Base-by-base conservation (phyloP, 2,113 vertebrate genomes). In the Bubalus kerabau region DNA sequence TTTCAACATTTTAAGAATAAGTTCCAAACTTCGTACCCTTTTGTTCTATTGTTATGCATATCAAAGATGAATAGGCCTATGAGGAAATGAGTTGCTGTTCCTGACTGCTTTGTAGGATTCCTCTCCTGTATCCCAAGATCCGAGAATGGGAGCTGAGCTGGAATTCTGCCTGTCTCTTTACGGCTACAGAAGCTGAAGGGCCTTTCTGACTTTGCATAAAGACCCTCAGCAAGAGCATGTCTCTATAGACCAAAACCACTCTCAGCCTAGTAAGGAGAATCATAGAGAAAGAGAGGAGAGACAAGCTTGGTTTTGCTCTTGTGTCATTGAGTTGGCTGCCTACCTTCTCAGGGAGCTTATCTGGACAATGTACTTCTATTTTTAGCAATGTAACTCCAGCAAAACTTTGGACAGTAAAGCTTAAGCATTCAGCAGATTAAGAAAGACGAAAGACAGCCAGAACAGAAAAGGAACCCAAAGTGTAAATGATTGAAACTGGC, bases 401-500 rank as follows among this genome's bases (percentile, higher is more conserved):
- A 64, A 87, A 93, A 90, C n/a, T 82, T 28, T 56, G 71, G 19
- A 85, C 23, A 86, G 2, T 81, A 92, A 98, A 96, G 48, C 64
- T 90, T 91, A 97, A 1, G 0, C 52, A 83, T 97, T 94, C 62
- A 97, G 52, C 62, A 94, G 85, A 64, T 97, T 97, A 87, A 91
- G 57, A 88, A 97, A 98, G 85, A 86, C 4, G 19, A 83, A 56
- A 40, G 81, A 83, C 60, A 62, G 28, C 21, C 80, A 91, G 71
- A 97, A 96, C 24, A 97, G n/a, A 97, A 97, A 98, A 93, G 48
- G 57, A 81, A 54, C 91, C 90, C 91, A 86, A 97, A 90, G 13
- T 52, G 48, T 83, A 93, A 93, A 93, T 78, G 50, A 59, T 23
- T 90, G 16, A 94, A 93, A 92, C 36, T 90, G 57, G 23, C 94